These are phyloP conservation scores for Coenobita brevimanus DNA, from an alignment of 1,140 invertebrate species.

Conservation along the genomic window DNA sequence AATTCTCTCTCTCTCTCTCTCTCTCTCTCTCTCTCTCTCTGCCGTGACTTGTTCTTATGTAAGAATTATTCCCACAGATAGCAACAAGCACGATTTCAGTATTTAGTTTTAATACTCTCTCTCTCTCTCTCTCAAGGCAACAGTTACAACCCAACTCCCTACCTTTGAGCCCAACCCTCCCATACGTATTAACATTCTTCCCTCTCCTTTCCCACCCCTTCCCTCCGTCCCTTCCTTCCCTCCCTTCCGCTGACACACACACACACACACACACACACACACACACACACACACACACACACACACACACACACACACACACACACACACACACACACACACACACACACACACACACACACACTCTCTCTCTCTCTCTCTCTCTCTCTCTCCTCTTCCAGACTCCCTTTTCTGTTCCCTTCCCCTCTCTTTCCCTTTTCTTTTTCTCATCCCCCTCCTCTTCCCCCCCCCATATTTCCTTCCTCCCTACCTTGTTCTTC, in stretches of 20 bases:
- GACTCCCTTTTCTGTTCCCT: not conserved
- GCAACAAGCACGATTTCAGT: too few species aligned
- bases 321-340: not conserved
- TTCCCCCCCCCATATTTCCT: not conserved
- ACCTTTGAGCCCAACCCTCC: too few species aligned
- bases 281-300: constrained; percentile 1
- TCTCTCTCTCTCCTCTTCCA: not conserved
- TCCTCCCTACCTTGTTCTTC: too few species aligned
- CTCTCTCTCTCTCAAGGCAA: too few species aligned
- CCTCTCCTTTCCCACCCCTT: not conserved
- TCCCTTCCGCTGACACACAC: not conserved
- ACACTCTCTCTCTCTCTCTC: constrained; percentile 8
- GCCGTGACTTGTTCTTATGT: too few species aligned
- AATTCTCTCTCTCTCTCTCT: too few species aligned
- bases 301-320: not conserved
- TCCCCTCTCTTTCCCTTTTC: not conserved
- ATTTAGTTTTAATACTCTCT: too few species aligned
- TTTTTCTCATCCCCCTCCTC: not conserved
- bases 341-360: not conserved
- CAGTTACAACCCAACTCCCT: too few species aligned
- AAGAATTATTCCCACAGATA: too few species aligned
- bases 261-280: constrained; percentile 1
- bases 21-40: too few species aligned
- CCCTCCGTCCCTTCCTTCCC: not conserved
- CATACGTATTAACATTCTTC: too few species aligned